Evolutionary conservation across 2,797 vertebrate species (phyloP).

Genomic region (Myotis myotis): DNA sequence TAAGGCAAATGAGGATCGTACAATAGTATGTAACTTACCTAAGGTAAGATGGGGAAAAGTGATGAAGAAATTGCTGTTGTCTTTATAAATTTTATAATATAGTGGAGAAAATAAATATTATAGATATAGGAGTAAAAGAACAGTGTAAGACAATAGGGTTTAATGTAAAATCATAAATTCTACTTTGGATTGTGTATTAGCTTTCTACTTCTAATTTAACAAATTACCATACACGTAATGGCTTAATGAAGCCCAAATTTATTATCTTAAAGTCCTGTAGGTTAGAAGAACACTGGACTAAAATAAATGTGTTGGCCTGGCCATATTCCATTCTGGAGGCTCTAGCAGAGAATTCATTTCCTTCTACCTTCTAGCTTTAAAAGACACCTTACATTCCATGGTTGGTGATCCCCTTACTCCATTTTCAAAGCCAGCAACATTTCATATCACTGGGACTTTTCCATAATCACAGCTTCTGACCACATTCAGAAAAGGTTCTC

Average conservation of each 20-base stretch:
- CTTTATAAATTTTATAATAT: background rate
- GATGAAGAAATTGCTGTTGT: background rate
- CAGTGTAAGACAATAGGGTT: background rate
- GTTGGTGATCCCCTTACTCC: background rate
- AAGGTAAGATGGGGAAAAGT: background rate
- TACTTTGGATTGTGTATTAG: background rate
- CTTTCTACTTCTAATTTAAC: background rate
- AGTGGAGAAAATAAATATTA: background rate
- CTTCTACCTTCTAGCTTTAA: background rate
- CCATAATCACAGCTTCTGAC: background rate
- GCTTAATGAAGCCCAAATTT: background rate
- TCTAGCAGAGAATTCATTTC: background rate
- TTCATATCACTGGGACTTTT: background rate
- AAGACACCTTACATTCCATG: background rate
- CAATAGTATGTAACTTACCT: background rate
- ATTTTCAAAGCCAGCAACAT: background rate
- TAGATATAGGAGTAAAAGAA: background rate
- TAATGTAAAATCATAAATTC: background rate
- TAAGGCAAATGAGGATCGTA: background rate
- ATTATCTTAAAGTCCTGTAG: background rate
- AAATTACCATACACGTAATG: background rate
- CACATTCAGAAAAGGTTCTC: background rate
- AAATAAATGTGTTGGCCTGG: background rate
- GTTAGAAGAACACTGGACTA: background rate
- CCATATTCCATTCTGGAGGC: background rate